Evolutionary conservation across 2,888 invertebrate species (phyloP).

Genomic region (Thysanoteuthis rhombus): DNA sequence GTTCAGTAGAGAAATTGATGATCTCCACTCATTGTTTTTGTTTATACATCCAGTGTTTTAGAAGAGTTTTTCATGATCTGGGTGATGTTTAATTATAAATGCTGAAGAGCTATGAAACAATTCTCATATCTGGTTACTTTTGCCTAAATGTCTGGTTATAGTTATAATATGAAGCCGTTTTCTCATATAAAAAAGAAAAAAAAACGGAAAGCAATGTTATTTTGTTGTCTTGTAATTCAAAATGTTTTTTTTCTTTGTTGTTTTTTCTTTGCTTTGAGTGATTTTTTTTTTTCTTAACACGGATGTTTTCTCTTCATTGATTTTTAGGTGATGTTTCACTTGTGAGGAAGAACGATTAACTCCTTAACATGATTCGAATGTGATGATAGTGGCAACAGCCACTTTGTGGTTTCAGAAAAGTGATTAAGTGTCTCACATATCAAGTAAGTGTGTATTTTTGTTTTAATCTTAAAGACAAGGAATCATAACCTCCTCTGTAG

Average conservation of each 20-base stretch:
- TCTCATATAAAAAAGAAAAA: too few species aligned
- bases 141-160: background rate
- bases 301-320: background rate
- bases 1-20: too few species aligned
- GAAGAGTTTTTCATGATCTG: too few species aligned
- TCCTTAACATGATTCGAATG: background rate
- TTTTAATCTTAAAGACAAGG: too few species aligned
- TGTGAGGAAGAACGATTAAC: background rate
- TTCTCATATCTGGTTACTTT: background rate
- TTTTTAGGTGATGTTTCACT: background rate
- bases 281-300: background rate
- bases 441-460: background rate
- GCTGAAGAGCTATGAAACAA: too few species aligned
- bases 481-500: too few species aligned
- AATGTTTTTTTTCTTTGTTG: too few species aligned
- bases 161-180: too few species aligned
- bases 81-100: too few species aligned
- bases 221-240: background rate
- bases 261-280: background rate
- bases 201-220: background rate
- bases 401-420: slow-evolving; percentile 12
- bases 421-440: background rate
- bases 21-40: too few species aligned
- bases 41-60: too few species aligned
- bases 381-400: background rate